Percentiles rank a stretch among this genome's conserved stretches.
Conservation (phyloP, 2,113 vertebrate species). For the Pyrgilauda ruficollis region DNA sequence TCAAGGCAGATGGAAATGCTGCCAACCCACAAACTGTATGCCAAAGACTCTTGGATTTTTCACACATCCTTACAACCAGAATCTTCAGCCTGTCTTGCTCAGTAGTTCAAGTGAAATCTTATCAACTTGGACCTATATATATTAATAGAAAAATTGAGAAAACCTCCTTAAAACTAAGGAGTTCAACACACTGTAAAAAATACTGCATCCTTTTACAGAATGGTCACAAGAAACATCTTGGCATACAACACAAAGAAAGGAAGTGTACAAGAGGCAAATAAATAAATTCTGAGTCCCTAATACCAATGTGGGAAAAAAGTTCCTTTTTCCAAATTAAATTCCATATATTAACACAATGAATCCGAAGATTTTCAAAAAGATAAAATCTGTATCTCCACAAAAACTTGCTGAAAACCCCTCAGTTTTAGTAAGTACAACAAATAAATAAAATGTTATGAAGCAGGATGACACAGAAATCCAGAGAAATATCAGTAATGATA, state of each 20-base stretch:
- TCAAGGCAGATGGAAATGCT: neutral
- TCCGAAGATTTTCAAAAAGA: neutral
- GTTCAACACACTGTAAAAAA: neutral
- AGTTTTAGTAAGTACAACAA: neutral
- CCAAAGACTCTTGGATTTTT: neutral
- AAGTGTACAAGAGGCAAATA: neutral
- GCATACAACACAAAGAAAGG: neutral
- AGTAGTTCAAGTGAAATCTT: neutral
- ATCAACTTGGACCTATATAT: neutral
- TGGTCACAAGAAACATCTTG: neutral
- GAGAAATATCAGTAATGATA: neutral
- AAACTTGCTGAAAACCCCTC: neutral
- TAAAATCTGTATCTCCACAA: neutral
- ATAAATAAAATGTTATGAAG: neutral
- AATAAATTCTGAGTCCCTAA: neutral
- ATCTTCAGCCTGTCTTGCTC: neutral
- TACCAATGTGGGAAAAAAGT: neutral
- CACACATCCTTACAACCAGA: constrained; percentile 7
- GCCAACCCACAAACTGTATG: neutral
- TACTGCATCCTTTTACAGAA: neutral
- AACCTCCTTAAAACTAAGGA: neutral
- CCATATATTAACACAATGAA: neutral
- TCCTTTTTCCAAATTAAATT: neutral
- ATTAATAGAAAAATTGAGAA: neutral
- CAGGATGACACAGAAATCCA: neutral